phyloP scores from a whole-genome alignment of 2,113 vertebrate species.

The Desmodus rotundus region DNA sequence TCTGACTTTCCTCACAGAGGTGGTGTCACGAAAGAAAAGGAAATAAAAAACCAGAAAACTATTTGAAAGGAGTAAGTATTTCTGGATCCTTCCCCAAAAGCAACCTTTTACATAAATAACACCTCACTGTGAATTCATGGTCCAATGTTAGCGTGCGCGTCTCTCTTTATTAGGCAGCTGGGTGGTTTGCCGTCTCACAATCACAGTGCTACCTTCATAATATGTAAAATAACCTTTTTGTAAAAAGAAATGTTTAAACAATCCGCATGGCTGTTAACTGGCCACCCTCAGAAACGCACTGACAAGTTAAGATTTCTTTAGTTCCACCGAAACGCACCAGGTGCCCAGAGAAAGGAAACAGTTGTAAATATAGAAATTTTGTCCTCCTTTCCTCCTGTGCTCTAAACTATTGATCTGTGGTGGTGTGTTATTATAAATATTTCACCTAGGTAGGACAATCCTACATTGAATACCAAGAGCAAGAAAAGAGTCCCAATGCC shows the following conservation, averaged over 20 bases:
- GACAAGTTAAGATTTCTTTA: neutral
- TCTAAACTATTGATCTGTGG: constrained; percentile 23
- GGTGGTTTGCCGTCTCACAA: neutral
- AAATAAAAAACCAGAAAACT: neutral
- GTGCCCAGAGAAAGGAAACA: neutral
- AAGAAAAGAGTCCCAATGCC: neutral
- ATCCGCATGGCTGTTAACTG: neutral
- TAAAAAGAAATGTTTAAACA: constrained; percentile 21
- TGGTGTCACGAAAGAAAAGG: neutral
- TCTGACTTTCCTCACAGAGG: neutral
- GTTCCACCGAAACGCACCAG: constrained; percentile 18
- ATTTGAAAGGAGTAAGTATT: neutral
- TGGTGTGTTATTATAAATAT: constrained; percentile 20
- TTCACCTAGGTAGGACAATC: constrained; percentile 33
- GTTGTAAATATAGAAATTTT: neutral
- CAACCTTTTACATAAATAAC: neutral
- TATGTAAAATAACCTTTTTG: too few species aligned
- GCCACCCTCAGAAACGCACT: neutral
- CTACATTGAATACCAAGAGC: neutral
- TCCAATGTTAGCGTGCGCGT: neutral
- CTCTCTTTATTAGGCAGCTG: neutral
- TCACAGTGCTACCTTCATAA: neutral
- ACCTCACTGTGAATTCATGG: neutral
- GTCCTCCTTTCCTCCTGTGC: neutral
- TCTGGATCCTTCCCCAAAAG: neutral